A percentile compares a stretch with the other conserved stretches of the same genome.
Evolutionary conservation across 1,140 invertebrate genomes (phyloP).

Genomic region (Phenacoccus solenopsis): DNA sequence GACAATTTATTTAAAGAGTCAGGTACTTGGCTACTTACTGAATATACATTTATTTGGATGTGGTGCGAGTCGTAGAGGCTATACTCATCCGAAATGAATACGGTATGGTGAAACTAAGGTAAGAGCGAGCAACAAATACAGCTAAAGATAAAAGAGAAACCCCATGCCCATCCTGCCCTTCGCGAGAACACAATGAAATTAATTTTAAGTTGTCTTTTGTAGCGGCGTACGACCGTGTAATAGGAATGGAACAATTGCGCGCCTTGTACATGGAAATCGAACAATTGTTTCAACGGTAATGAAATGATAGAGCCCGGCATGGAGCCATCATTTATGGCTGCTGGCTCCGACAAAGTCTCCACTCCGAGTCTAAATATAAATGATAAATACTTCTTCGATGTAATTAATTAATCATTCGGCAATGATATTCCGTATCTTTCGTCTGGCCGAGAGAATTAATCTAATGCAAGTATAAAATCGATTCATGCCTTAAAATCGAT

Average conservation of each 20-base stretch:
- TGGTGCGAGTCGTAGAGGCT: too few relatives aligned
- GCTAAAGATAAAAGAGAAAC: too few relatives aligned
- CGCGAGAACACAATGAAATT: conserved; percentile 8
- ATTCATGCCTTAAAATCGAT: too few relatives aligned
- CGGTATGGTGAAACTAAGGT: too few relatives aligned
- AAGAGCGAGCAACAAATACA: too few relatives aligned
- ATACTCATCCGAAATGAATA: too few relatives aligned
- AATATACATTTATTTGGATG: too few relatives aligned
- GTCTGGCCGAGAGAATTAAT: too few relatives aligned
- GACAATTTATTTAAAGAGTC: too few relatives aligned
- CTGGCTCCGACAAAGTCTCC: conserved; percentile 15
- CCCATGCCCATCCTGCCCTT: too few relatives aligned
- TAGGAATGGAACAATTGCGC: conserved; percentile 14
- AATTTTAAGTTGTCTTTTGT: conserved; percentile 18
- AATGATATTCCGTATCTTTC: conserved; percentile 5
- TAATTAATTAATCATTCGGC: conserved; percentile 15
- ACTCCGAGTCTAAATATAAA: conserved; percentile 9
- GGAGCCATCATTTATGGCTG: conserved; percentile 14
- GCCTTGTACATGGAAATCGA: conserved; percentile 11
- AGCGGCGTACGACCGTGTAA: background rate
- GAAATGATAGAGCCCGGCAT: conserved; percentile 10
- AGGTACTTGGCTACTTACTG: too few relatives aligned
- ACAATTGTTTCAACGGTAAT: conserved; percentile 15
- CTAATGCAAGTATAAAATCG: too few relatives aligned
- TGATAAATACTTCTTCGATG: conserved; percentile 7